Conservation (phyloP, 2,797 vertebrate genomes). For the Coluber constrictor region DNA sequence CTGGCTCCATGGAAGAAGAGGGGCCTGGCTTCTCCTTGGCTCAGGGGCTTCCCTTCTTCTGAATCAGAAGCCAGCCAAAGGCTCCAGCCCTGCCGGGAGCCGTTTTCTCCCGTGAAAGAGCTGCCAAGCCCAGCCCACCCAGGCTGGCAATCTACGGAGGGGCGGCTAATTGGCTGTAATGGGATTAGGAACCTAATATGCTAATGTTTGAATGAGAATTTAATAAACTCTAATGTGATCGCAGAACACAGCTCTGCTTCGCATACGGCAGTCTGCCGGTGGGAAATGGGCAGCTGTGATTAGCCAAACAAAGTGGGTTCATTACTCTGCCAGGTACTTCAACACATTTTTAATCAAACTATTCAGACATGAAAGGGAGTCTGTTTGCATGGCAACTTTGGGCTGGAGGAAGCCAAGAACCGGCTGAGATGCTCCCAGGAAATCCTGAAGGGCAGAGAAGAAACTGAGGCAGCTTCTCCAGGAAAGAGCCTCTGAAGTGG, state of each 20-base stretch:
- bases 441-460: accelerated
- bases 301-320: background rate
- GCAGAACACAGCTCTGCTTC: background rate
- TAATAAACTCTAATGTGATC: slow-evolving; percentile 34
- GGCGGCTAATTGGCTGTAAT: slow-evolving; percentile 33
- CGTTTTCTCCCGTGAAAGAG: accelerated
- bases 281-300: background rate
- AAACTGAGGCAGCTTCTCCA: background rate
- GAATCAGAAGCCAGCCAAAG: background rate
- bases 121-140: slow-evolving; percentile 11
- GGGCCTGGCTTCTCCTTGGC: too few species aligned
- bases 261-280: background rate
- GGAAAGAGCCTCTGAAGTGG: background rate
- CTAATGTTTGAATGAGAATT: slow-evolving; percentile 31
- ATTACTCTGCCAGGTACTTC: background rate
- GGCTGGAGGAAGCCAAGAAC: background rate
- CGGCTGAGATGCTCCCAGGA: accelerated
- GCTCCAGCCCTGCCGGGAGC: background rate
- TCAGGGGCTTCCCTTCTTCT: background rate
- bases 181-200: slow-evolving; percentile 40
- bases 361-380: background rate
- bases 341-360: background rate
- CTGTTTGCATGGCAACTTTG: accelerated
- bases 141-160: background rate
- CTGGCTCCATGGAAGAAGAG: background rate